These are phyloP conservation scores for Drosophila algonquin DNA, from an alignment of 2,888 invertebrate genomes.

Conservation along the genomic window DNA sequence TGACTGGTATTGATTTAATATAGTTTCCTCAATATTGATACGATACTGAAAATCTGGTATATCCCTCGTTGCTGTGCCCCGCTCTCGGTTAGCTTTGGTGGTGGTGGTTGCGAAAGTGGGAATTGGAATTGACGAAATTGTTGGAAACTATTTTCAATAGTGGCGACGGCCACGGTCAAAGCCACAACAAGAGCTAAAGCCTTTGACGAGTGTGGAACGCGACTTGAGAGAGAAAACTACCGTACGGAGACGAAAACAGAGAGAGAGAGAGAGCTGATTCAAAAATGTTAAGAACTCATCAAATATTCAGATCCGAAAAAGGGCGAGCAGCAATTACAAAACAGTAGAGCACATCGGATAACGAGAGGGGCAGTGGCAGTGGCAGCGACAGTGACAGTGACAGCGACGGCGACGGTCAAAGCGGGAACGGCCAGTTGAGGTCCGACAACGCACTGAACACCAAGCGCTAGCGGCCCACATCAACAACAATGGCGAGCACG, in stretches of 20 bases:
- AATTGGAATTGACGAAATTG: slow-evolving; percentile 59
- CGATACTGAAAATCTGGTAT: slow-evolving; percentile 13
- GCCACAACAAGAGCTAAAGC: not conserved
- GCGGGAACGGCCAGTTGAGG: slow-evolving; percentile 21
- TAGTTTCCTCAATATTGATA: slow-evolving; percentile 3
- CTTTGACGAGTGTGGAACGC: slow-evolving; percentile 5
- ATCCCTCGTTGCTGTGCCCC: not conserved
- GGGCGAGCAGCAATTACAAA: slow-evolving; percentile 34
- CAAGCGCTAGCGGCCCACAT: slow-evolving; percentile 13
- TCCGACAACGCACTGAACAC: slow-evolving; percentile 16
- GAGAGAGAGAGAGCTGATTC: slow-evolving; percentile 22
- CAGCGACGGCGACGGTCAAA: slow-evolving; percentile 16
- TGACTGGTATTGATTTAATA: slow-evolving; percentile 46
- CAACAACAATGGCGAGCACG: slow-evolving; percentile 26
- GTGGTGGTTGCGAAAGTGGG: slow-evolving; percentile 51
- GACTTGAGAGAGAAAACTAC: slow-evolving; percentile 2
- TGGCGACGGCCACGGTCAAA: slow-evolving; percentile 2
- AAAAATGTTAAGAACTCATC: slow-evolving; percentile 73
- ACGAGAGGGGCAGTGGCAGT: not conserved
- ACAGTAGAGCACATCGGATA: not conserved
- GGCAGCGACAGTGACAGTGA: slow-evolving; percentile 18
- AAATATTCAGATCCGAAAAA: slow-evolving; percentile 58
- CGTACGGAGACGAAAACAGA: slow-evolving; percentile 4
- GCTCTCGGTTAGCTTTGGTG: not conserved
- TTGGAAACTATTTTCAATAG: slow-evolving; percentile 50